Evolutionary conservation across 2,797 vertebrate genomes (phyloP).

Genomic region (Erethizon dorsatum): DNA sequence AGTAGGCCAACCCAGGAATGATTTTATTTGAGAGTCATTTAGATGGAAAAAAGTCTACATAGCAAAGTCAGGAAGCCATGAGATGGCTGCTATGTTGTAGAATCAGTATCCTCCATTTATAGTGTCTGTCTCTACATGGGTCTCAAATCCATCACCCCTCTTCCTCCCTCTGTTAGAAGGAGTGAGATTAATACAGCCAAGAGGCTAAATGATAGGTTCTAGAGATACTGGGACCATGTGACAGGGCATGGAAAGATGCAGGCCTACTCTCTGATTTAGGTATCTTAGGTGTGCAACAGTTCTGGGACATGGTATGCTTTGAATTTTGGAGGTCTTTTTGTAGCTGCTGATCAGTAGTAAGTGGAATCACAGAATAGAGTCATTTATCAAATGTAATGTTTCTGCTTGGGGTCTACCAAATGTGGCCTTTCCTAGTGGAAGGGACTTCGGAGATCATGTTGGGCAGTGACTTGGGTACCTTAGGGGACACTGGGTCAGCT

Average conservation of each 20-base stretch:
- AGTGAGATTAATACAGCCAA: neutral
- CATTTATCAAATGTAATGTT: slow-evolving; percentile 61
- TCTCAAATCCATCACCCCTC: neutral
- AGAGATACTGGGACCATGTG: neutral
- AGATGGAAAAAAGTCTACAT: too few species aligned
- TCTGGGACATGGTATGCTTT: neutral
- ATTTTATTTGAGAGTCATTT: too few species aligned
- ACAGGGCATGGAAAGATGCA: neutral
- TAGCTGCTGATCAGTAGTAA: slow-evolving; percentile 50
- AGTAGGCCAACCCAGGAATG: too few species aligned
- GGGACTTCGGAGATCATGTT: slow-evolving; percentile 44
- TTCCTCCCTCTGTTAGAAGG: neutral
- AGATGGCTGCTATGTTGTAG: too few species aligned
- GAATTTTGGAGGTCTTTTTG: slow-evolving; percentile 46
- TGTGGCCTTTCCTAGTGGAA: neutral
- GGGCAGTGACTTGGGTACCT: neutral
- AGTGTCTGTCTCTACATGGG: too few species aligned
- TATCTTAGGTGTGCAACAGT: neutral
- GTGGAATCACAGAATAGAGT: slow-evolving; percentile 56
- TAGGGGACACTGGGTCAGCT: neutral
- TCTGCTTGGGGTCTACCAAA: slow-evolving; percentile 45
- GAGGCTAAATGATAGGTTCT: neutral
- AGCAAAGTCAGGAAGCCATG: too few species aligned
- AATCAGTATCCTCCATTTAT: too few species aligned
- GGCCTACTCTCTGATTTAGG: neutral